Evolutionary conservation across 64 coral and sea anemone genomes (phyloP), one percentile per base, ranked within the genome.

Genomic region (Catalaphyllia jardinei): DNA sequence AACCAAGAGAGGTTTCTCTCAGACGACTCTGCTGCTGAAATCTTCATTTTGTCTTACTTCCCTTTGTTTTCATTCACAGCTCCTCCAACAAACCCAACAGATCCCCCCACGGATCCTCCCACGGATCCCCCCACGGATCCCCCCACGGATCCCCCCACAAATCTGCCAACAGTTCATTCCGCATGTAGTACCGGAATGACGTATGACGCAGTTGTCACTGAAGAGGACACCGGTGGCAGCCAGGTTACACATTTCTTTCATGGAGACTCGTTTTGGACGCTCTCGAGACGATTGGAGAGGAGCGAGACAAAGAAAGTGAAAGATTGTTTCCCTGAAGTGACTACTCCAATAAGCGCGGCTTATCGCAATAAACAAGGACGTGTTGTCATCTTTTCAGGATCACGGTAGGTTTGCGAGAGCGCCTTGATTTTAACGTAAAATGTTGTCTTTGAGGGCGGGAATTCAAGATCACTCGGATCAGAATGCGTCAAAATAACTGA

Each of bases 301-400:
- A 69, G 55, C 4, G 52, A 65, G 12, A 74, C 73, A 13, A 33
- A 86, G 27, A 79, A 73, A 65, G 80, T 94, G 2, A 83, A 61
- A 24, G 77, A 77, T 49, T 87, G 82, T 60, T 94, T 88, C 81
- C 57, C 31, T 9, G 65, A 78, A 52, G 59, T 94, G 4, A 8
- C 1, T 16, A 90, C 65, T 1, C 75, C 76, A 55, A 74, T 94
- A 28, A 75, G 91, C 57, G 93, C 93, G 17, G 88, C 83, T 30
- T 91, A 94, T 71, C 75, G 73, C 19, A 75, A 84, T 29, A 77
- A 30, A 29, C 50, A 87, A 18, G 83, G 83, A 61, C 61, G 59
- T 2, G 63, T 74, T 46, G 83, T 94, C 4, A 91, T 94, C 62
- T 94, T 94, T 55, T 67, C 46, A n/a, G 88, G 67, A 51, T 46